These are phyloP conservation scores for Boloria selene DNA, from an alignment of 2,888 invertebrate genomes.

Conservation along the genomic window DNA sequence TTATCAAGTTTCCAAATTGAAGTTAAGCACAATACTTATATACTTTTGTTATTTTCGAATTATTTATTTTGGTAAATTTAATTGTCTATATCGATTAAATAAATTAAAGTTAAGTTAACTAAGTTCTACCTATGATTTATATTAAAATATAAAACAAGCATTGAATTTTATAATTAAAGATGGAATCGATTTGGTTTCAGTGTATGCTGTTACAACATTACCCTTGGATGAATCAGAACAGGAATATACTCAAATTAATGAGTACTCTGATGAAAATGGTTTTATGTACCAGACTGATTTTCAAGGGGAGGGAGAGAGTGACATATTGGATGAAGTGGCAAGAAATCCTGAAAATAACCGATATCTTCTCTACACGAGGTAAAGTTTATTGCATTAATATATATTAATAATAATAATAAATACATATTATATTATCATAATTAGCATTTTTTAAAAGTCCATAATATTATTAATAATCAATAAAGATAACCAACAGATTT, in stretches of 20 bases:
- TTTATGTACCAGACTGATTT: conserved; percentile 52
- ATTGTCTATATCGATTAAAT: background rate
- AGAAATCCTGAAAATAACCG: conserved; percentile 54
- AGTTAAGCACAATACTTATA: background rate
- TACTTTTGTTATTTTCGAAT: background rate
- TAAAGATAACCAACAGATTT: too few species aligned
- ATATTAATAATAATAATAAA: too few species aligned
- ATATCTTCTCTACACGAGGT: conserved; percentile 52
- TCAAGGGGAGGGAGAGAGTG: conserved; percentile 49
- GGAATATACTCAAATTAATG: conserved; percentile 50
- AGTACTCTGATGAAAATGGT: conserved; percentile 53
- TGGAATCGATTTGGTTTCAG: conserved; percentile 50
- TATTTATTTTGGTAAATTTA: background rate
- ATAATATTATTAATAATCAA: too few species aligned
- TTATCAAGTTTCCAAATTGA: background rate
- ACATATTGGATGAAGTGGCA: conserved; percentile 47
- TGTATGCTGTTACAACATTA: conserved; percentile 37
- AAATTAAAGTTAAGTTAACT: too few species aligned
- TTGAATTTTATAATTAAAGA: too few species aligned
- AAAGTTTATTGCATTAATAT: too few species aligned
- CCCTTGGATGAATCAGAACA: conserved; percentile 35
- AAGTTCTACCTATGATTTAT: too few species aligned
- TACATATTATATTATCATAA: too few species aligned
- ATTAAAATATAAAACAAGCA: background rate
- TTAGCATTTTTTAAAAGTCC: too few species aligned